Base-by-base conservation (phyloP, 2,888 invertebrate species). In the Pollenia labialis region DNA sequence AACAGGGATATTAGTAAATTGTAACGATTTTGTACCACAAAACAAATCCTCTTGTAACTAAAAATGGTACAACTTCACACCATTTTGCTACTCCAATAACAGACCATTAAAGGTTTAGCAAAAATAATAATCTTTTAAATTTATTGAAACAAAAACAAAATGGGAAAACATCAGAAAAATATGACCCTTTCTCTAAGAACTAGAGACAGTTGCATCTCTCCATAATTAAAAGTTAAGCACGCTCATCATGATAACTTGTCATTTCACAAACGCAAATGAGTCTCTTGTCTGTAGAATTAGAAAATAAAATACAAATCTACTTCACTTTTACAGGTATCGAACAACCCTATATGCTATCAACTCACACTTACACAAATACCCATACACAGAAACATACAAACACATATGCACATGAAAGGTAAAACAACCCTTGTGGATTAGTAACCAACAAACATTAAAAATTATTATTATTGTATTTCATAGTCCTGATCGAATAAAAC, bases 151-250 rank as follows among this genome's bases (percentile, higher is more conserved):
- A 44, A 9, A 10, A 2, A 6, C 2, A 54, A 4, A 56, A 11
- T 56, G 23, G 11, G 9, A 74, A 75, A 75, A 62, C 48, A 62
- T 32, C 40, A n/a, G n/a, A n/a, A n/a, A n/a, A n/a, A n/a, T n/a
- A n/a, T n/a, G n/a, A 56, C 11, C 50, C 42, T 50, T 50, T 11
- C n/a, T 50, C 4, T 40, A 2, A 32, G 14, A 56, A 56, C 12
- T 32, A 12, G 32, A 6, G 12, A 0, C 11, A 58, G 11, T 1
- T 16, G 32, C 48, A 48, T 48, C 1, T 44, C 12, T 71, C 11
- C 60, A 80, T 80, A 71, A 69, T 71, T 71, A 80, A 71, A 16
- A 58, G 52, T 50, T 58, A 23, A 44, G 14, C 11, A 18, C 44
- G 60, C 23, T 64, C 46, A 52, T 68, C 46, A 42, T 40, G 40